phyloP scores from a whole-genome alignment of 2,888 invertebrate species.

The Galeopsomyia nigrocyanea region DNA sequence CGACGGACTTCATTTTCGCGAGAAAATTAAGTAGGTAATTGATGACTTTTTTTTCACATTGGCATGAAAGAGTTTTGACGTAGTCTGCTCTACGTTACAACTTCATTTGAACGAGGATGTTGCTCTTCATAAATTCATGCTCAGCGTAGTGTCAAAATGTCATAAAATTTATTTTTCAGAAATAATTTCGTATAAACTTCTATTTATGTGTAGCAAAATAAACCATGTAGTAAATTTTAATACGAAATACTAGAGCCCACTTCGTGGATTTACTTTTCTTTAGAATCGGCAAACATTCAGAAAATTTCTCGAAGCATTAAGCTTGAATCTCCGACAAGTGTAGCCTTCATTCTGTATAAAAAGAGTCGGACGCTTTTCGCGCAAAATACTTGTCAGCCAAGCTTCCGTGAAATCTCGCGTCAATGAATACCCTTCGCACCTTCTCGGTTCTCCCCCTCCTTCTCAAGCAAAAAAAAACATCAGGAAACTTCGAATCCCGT shows the following conservation, averaged over 20 bases:
- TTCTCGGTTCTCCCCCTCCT: not conserved
- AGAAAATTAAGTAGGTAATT: too few species aligned
- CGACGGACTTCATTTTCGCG: too few species aligned
- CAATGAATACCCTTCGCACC: slow-evolving; percentile 7
- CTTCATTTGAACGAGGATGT: too few species aligned
- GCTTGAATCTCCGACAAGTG: not conserved
- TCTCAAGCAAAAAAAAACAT: not conserved
- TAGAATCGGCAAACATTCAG: not conserved
- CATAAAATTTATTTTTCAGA: too few species aligned
- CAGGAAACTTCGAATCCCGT: not conserved
- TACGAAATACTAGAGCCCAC: not conserved
- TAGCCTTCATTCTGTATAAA: too few species aligned
- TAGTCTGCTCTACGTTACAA: too few species aligned
- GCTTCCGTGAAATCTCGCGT: slow-evolving; percentile 12
- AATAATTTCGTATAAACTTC: too few species aligned
- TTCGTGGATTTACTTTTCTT: not conserved
- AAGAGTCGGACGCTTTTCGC: not conserved
- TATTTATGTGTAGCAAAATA: too few species aligned
- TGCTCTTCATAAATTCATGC: too few species aligned
- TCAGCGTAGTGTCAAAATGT: too few species aligned
- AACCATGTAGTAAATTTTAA: not conserved
- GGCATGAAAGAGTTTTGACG: too few species aligned
- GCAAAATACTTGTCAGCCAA: slow-evolving; percentile 25
- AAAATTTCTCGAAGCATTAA: slow-evolving; percentile 13
- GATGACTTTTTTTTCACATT: too few species aligned